Evolutionary conservation across 2,797 vertebrate genomes (phyloP), one percentile per base, ranked within the genome.

Genomic region (Euthynnus affinis): DNA sequence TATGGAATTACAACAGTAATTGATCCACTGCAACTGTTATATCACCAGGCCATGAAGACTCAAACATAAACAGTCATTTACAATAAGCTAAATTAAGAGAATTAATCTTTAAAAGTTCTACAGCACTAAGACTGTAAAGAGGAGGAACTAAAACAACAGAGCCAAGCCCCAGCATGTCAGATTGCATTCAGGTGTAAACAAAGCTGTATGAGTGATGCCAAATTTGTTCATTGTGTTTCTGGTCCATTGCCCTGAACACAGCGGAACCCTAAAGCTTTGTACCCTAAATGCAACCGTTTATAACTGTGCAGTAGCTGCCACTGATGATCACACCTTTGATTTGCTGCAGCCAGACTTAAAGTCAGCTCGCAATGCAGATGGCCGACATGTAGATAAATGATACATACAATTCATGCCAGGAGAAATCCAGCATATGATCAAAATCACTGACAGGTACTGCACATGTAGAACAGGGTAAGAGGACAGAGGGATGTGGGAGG

Each of bases 171-270:
- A 77, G 75, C 20, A n/a, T 49, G n/a, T 72, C 53, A 61, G 58
- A 52, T 87, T 89, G 87, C 86, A 91, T 90, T 91, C 65, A 87
- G 88, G 76, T 40, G 44, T 77, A 9, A 80, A 83, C 64, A 87
- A 29, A 83, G 71, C 71, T 9, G 68, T 59, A 10, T 49, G 25
- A 70, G 27, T 44, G 4, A 18, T 34, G 40, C 25, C 29, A 29
- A 55, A 55, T 73, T 8, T 32, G 34, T 67, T 77, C 6, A 42
- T 69, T 53, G 1, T 34, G 29, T 77, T 80, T 78, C 22, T 70
- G 51, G 44, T 74, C 59, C 25, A 40, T 22, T 59, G 20, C 0
- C 59, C 64, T 52, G 55, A 51, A 55, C 6, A 55, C 9, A 65
- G 32, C 13, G 64, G 48, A 58, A 44, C 51, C 32, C 32, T 46